phyloP scores from a whole-genome alignment of 1,140 invertebrate species.

The Temnothorax longispinosus region DNA sequence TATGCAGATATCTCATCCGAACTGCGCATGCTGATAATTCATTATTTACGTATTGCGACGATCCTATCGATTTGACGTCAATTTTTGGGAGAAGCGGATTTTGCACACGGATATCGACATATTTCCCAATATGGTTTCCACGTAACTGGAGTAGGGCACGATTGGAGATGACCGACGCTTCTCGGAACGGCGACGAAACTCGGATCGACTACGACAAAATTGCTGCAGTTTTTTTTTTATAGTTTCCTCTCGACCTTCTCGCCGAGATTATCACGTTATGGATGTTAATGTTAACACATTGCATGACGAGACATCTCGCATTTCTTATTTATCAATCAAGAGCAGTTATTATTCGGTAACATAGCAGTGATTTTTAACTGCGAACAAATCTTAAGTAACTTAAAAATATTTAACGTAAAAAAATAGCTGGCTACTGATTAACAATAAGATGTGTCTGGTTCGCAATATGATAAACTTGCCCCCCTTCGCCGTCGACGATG shows the following conservation, averaged over 20 bases:
- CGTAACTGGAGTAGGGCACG: slow-evolving; percentile 4
- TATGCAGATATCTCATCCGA: not conserved
- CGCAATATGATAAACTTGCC: no score
- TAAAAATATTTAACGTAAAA: no score
- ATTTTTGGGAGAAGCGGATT: slow-evolving; percentile 6
- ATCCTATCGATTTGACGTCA: slow-evolving; percentile 26
- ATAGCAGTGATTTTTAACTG: no score
- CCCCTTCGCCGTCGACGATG: not conserved
- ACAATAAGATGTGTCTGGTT: no score
- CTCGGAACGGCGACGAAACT: not conserved
- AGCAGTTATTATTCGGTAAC: no score
- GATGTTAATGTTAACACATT: no score
- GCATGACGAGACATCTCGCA: no score
- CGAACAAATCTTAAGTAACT: no score
- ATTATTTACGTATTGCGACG: not conserved
- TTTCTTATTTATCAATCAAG: no score
- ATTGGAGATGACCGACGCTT: not conserved
- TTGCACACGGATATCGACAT: not conserved
- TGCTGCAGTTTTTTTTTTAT: not conserved
- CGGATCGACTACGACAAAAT: not conserved
- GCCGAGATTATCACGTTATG: not conserved
- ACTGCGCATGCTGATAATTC: not conserved
- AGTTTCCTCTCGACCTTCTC: not conserved
- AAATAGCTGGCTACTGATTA: no score
- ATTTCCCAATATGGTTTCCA: not conserved